These are phyloP conservation scores for Graphium colonna DNA, from an alignment of 2,888 invertebrate genomes.

Conservation along the genomic window DNA sequence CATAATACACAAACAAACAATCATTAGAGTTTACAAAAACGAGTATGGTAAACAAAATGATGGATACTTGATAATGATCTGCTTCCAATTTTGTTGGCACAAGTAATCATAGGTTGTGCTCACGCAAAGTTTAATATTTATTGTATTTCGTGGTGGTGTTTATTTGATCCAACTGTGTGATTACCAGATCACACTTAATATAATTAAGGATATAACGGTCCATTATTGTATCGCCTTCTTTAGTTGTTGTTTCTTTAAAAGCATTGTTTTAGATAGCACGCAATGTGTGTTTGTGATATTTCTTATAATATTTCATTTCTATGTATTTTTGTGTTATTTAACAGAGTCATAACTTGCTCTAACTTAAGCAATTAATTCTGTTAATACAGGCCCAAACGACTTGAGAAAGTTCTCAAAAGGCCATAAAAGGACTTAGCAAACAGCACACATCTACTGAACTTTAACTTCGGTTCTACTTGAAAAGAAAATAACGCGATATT, in stretches of 20 bases:
- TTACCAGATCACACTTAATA: constrained; percentile 25
- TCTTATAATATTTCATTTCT: too few relatives aligned
- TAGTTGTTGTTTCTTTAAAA: not conserved
- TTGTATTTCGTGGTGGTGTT: constrained; percentile 13
- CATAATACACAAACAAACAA: not conserved
- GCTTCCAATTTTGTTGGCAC: constrained; percentile 27
- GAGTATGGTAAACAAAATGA: constrained; percentile 21
- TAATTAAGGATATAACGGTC: constrained; percentile 29
- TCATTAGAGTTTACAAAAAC: constrained; percentile 14
- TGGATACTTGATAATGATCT: constrained; percentile 27
- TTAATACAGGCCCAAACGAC: too few relatives aligned
- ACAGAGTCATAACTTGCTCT: too few relatives aligned
- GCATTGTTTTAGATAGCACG: not conserved
- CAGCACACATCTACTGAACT: too few relatives aligned
- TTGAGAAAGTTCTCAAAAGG: not conserved
- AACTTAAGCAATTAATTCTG: too few relatives aligned
- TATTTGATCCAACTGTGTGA: constrained; percentile 10
- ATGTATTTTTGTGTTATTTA: too few relatives aligned
- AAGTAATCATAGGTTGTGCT: constrained; percentile 21
- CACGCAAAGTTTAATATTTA: constrained; percentile 25
- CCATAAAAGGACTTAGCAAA: not conserved
- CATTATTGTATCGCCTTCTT: not conserved
- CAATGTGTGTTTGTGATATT: too few relatives aligned
- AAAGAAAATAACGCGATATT: too few relatives aligned
- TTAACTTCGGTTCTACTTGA: too few relatives aligned